Base-by-base conservation (phyloP, 2,797 vertebrate genomes). In the Gallinago solitaria region DNA sequence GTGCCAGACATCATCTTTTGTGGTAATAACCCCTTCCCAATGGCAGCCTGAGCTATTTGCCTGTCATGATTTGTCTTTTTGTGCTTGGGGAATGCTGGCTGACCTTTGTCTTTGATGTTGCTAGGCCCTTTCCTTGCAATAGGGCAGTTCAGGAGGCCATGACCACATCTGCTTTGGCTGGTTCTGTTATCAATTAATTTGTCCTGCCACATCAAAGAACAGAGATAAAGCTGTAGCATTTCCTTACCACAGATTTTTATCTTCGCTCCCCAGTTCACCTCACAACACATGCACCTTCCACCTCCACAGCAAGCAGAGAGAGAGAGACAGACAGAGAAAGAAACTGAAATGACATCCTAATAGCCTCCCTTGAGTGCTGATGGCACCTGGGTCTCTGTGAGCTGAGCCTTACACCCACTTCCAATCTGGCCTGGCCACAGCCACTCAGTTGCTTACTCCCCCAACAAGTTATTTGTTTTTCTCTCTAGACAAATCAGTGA, bases 401-500 rank as follows among this genome's bases (percentile, higher is more conserved):
- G 93, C 92, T 50, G 56, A 94, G 96, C 96, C 83, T 96, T 50
- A 90, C 96, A 96, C 94, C 92, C 96, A 97, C 96, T 95, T 69
- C 75, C 95, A 96, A 96, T 97, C 96, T 96, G 96, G 95, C 92
- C 96, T 92, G 94, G 92, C 92, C 95, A 94, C 93, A 91, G 92
- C 88, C 91, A 95, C 83, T 80, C 50, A 0, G 67, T 95, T 95
- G 86, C 95, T 95, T 92, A 96, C 95, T 93, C 91, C 96, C 96
- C 94, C 96, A 97, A 83, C 90, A 95, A 97, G 83, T 96, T 96
- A 95, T 95, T 95, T 97, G 96, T 96, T 97, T 95, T 90, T 95
- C 81, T 95, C 90, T 93, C 93, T 56, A 96, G 95, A 96, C 95
- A 96, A 96, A 97, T 96, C 95, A 94, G 90, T 39, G 94, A 93